These are phyloP conservation scores for Stigmatopora argus DNA, from an alignment of 2,113 vertebrate genomes.

Conservation along the genomic window DNA sequence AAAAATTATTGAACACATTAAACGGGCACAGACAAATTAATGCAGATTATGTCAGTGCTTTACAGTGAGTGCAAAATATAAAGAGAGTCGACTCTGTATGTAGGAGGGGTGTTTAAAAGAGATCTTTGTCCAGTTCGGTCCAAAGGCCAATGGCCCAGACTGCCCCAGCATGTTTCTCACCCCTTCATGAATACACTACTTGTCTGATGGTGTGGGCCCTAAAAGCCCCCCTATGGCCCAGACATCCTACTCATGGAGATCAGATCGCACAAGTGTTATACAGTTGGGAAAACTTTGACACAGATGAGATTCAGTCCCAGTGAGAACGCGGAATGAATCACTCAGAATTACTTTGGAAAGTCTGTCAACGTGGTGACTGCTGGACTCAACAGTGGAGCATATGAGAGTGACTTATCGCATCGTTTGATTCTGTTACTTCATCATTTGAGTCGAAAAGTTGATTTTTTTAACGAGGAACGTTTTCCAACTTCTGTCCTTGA, in stretches of 20 bases:
- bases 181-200: conserved; percentile 72
- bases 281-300: conserved; percentile 28
- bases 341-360: not conserved
- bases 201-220: conserved; percentile 70
- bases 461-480: not conserved
- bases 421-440: not conserved
- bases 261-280: conserved; percentile 22
- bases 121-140: conserved; percentile 70
- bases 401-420: not conserved
- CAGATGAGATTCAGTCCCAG: conserved; percentile 22
- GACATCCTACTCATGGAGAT: conserved; percentile 47
- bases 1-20: conserved; percentile 59
- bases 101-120: conserved; percentile 70
- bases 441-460: not conserved
- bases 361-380: not conserved
- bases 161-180: conserved; percentile 73
- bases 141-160: conserved; percentile 63
- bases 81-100: conserved; percentile 62
- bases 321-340: conserved; percentile 1
- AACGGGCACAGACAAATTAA: conserved; percentile 63
- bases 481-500: not conserved
- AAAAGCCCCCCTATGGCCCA: not conserved
- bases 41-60: conserved; percentile 70
- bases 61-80: conserved; percentile 67
- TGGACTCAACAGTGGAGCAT: not conserved